Evolutionary conservation across 2,113 vertebrate genomes (phyloP).

Genomic region (Daphoenositta chrysoptera): DNA sequence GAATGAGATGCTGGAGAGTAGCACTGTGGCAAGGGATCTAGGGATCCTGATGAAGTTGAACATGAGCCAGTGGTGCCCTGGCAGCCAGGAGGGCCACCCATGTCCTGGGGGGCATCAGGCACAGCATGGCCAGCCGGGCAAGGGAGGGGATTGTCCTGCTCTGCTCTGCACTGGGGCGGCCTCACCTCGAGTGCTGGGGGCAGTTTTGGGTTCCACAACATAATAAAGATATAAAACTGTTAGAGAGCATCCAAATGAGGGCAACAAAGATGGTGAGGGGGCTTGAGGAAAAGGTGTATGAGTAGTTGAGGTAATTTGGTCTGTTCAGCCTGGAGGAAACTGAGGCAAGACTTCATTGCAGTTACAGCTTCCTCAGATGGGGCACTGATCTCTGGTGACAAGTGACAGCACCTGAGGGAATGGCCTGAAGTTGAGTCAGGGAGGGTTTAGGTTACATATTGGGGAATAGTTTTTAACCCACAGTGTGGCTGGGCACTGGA

Average conservation of each 20-base stretch:
- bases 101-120: neutral
- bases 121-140: rapidly evolving
- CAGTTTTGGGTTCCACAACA: neutral
- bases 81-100: rapidly evolving
- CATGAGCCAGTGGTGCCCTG: neutral
- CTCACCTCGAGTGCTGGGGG: neutral
- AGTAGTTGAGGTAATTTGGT: neutral
- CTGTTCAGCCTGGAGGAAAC: neutral
- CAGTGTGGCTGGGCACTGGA: neutral
- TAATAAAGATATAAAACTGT: neutral
- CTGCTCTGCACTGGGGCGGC: rapidly evolving
- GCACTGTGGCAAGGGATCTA: neutral
- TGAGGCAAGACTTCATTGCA: neutral
- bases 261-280: neutral
- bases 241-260: neutral
- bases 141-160: neutral
- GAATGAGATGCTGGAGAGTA: neutral
- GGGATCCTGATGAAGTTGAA: neutral
- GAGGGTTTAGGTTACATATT: neutral
- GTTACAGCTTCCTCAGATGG: neutral
- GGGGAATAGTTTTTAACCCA: neutral
- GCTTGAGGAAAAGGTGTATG: neutral
- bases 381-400: neutral
- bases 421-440: too few species aligned
- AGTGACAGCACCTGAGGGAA: neutral